A percentile compares a stretch with the other conserved stretches of the same genome.
These are phyloP conservation scores for Microctenopoma steveboyesi DNA, from an alignment of 2,797 vertebrate species.

Conservation along the genomic window DNA sequence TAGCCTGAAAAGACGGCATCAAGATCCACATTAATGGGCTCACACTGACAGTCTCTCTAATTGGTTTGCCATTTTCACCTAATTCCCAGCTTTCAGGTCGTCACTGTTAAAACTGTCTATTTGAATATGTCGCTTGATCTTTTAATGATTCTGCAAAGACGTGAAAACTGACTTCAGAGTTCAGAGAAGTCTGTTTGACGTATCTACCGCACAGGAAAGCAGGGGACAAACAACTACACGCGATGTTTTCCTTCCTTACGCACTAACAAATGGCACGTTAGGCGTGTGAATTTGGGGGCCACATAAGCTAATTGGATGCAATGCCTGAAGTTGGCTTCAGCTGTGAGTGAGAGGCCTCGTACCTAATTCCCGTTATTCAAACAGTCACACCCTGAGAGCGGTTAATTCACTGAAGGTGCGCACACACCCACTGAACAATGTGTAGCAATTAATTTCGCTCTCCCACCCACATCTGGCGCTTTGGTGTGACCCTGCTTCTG, in stretches of 20 bases:
- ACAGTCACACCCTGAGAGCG: conserved; percentile 75
- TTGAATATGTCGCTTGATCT: conserved; percentile 36
- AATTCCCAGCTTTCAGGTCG: conserved; percentile 50
- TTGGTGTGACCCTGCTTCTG: conserved; percentile 70
- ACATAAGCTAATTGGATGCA: conserved; percentile 79
- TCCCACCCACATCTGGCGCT: conserved; percentile 84
- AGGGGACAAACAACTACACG: conserved; percentile 5
- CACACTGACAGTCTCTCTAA: conserved; percentile 43
- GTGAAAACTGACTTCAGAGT: background rate
- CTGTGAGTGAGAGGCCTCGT: conserved; percentile 78
- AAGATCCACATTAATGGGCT: conserved; percentile 54
- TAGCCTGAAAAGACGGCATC: conserved; percentile 46
- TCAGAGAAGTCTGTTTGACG: background rate
- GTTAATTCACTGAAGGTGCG: conserved; percentile 81
- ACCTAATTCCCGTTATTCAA: conserved; percentile 77
- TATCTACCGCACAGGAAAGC: conserved; percentile 2
- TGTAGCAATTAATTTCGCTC: conserved; percentile 85
- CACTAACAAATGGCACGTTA: conserved; percentile 73
- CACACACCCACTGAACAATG: conserved; percentile 85
- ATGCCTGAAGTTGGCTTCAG: conserved; percentile 78
- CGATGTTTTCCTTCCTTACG: conserved; percentile 56
- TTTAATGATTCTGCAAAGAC: conserved; percentile 15
- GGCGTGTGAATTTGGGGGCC: conserved; percentile 77
- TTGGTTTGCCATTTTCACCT: conserved; percentile 63
- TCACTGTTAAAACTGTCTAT: conserved; percentile 39